These are phyloP conservation scores for Leptopilina syphax DNA, from an alignment of 2,888 invertebrate genomes.

Conservation along the genomic window DNA sequence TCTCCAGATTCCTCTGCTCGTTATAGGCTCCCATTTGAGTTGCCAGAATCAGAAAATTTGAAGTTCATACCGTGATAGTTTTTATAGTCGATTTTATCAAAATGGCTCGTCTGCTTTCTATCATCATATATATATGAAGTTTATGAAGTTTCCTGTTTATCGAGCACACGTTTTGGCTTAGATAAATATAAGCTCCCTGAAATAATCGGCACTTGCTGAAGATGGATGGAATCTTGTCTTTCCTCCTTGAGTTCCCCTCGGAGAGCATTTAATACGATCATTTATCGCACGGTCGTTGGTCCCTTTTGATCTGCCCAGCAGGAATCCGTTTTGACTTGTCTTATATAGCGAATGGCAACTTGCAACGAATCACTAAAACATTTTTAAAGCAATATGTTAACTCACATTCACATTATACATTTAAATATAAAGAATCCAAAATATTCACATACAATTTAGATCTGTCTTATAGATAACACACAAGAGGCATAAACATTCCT, in stretches of 20 bases:
- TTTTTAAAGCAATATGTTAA: constrained; percentile 32
- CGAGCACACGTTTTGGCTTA: constrained; percentile 29
- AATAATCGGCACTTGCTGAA: constrained; percentile 61
- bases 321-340: constrained; percentile 33
- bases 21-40: neutral
- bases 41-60: constrained; percentile 24
- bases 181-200: constrained; percentile 55
- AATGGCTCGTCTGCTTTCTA: constrained; percentile 52
- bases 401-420: neutral
- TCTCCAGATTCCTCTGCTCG: neutral
- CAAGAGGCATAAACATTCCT: too few relatives aligned
- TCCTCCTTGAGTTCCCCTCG: constrained; percentile 48
- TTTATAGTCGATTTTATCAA: constrained; percentile 40
- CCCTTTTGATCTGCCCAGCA: constrained; percentile 49
- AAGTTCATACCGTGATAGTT: constrained; percentile 19
- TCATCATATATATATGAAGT: constrained; percentile 41
- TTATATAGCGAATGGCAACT: constrained; percentile 2
- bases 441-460: constrained; percentile 26
- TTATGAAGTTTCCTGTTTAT: constrained; percentile 47
- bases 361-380: constrained; percentile 22
- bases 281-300: constrained; percentile 53
- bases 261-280: constrained; percentile 54
- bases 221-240: constrained; percentile 58
- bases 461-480: too few relatives aligned
- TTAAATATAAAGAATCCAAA: constrained; percentile 4